Evolutionary conservation across 2,888 invertebrate genomes (phyloP).

Genomic region (Epinotia bilunana): DNA sequence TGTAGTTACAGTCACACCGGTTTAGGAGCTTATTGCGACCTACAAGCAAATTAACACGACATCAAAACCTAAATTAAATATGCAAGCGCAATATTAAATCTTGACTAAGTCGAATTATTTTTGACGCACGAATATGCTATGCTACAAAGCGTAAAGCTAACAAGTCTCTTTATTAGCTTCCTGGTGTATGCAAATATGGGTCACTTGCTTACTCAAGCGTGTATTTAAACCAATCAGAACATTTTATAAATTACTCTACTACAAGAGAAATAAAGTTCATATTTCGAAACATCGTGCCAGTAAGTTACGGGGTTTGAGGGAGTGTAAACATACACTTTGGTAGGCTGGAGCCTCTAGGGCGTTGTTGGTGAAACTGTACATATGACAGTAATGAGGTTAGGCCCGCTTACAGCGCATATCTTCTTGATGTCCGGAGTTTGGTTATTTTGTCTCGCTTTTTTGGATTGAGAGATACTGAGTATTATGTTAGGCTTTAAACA

Average conservation of each 20-base stretch:
- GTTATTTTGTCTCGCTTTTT: background rate
- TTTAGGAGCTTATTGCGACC: conserved; percentile 11
- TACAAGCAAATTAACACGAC: conserved; percentile 22
- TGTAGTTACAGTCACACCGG: conserved; percentile 19
- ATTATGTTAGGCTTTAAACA: background rate
- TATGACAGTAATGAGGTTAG: conserved; percentile 62
- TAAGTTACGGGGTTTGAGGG: conserved; percentile 46
- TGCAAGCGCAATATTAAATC: conserved; percentile 38
- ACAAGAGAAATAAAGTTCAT: background rate
- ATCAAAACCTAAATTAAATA: conserved; percentile 27
- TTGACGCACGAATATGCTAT: conserved; percentile 42
- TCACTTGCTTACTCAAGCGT: background rate
- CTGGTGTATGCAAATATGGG: conserved; percentile 60
- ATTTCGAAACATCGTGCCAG: background rate
- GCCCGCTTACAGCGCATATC: conserved; percentile 45
- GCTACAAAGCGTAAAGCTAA: conserved; percentile 48
- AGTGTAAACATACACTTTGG: conserved; percentile 63
- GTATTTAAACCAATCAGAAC: background rate
- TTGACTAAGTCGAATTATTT: conserved; percentile 29
- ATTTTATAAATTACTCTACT: background rate
- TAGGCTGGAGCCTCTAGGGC: conserved; percentile 60
- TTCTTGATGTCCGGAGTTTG: conserved; percentile 31
- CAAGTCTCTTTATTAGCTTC: conserved; percentile 65
- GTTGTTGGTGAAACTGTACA: conserved; percentile 69
- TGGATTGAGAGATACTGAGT: background rate